Evolutionary conservation across 1,140 invertebrate species (phyloP).

Genomic region (Caligus rogercresseyi): DNA sequence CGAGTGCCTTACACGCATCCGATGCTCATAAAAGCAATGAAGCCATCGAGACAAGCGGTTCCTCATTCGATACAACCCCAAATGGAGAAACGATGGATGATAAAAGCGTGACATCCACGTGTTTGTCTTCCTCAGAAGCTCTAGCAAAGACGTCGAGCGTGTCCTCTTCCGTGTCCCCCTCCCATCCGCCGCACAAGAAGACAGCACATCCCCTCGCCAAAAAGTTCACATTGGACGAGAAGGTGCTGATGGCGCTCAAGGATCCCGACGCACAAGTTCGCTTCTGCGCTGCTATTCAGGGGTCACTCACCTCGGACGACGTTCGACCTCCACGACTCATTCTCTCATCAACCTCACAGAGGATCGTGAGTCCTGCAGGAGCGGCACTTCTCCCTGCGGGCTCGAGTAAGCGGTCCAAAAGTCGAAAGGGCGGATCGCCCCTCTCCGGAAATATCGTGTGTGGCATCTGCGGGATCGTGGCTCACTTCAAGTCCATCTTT

Average conservation of each 20-base stretch:
- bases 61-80: too few species aligned
- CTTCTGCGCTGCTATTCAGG: conserved; percentile 9
- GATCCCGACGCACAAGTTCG: conserved; percentile 5
- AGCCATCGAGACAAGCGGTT: too few species aligned
- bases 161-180: not conserved
- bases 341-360: too few species aligned
- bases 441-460: conserved; percentile 45
- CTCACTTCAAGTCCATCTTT: conserved; percentile 52
- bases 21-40: too few species aligned
- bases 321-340: not conserved
- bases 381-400: not conserved
- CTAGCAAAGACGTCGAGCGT: not conserved
- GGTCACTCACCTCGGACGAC: conserved; percentile 1
- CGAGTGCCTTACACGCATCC: too few species aligned
- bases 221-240: conserved; percentile 3
- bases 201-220: too few species aligned
- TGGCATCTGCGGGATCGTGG: conserved; percentile 54
- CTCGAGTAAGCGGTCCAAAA: not conserved
- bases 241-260: not conserved
- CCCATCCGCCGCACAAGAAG: too few species aligned
- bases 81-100: too few species aligned
- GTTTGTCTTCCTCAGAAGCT: too few species aligned
- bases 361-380: conserved; percentile 2
- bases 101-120: too few species aligned
- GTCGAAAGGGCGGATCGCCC: not conserved